Base-by-base conservation (phyloP, 2,888 invertebrate genomes). In the Pachymerium ferrugineum region DNA sequence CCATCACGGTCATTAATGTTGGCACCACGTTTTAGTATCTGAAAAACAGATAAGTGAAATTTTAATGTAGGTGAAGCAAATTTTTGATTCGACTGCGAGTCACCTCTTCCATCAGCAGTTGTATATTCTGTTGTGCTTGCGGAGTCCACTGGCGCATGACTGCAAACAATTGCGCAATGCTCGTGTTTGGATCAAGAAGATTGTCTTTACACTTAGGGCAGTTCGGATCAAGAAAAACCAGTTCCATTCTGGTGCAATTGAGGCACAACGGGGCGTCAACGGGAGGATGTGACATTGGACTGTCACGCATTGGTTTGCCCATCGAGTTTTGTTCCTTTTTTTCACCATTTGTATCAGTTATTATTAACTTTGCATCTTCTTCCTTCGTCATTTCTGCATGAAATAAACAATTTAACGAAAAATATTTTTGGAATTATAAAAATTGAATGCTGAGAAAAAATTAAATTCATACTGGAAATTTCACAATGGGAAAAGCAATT, bases 91-190 rank as follows among this genome's bases (percentile, higher is more conserved):
- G n/a, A n/a, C n/a, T n/a, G n/a, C n/a, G n/a, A 29, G 6, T n/a
- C 76, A 83, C 85, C 81, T 85, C 83, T 74, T 81, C 78, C 2
- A 84, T 80, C 30, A 85, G 77, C 14, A 82, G 76, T 74, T 83
- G 82, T 70, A 85, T 79, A 71, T 82, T 82, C 54, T 81, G 81
- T 77, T 85, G 85, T 35, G 83, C 84, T 75, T 83, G 82, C n/a
- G 85, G 84, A 30, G 83, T 83, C 85, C 85, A 85, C 78, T 85
- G 85, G 38, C 85, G 78, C 75, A 85, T 77, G 38, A 85, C 82
- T 72, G 85, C 85, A 77, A 85, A 84, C 35, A 85, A 81, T 74
- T 85, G 83, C 70, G 83, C 80, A n/a, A 84, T 80, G 6, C 81
- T 80, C 4, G 84, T 80, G 71, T 78, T 77, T 0, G 80, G 78